Base-by-base conservation (phyloP, 2,797 vertebrate genomes). In the Pipistrellus kuhlii region DNA sequence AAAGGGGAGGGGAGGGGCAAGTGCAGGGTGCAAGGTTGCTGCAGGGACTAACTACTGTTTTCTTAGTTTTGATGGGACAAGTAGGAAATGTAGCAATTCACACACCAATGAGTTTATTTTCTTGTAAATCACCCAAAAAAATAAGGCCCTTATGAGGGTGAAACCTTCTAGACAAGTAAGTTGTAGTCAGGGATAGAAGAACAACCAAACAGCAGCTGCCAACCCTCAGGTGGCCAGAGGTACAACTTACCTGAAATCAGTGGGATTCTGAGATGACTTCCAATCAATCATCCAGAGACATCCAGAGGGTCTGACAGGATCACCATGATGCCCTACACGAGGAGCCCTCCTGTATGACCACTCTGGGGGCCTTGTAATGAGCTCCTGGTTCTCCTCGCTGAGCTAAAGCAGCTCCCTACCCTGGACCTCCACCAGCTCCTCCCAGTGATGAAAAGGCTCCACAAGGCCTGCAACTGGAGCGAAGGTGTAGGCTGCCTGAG, bases 1-100 rank as follows among this genome's bases (percentile, higher is more conserved):
- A n/a, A n/a, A n/a, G n/a, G n/a, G n/a, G n/a, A n/a, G 10, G 44
- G 0, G 8, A 38, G 72, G 9, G 25, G 0, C 2, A 81, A 51
- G 32, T n/a, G n/a, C n/a, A 8, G 3, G 17, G 15, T 57, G 5
- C 30, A 15, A 23, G 12, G 2, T 2, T 64, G 30, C 20, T 38
- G 5, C 7, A 48, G 27, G 41, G 48, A 86, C 18, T 46, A 25
- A 83, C 18, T 46, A 25, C 44, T 64, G 7, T 14, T 71, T 72
- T 48, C 15, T 53, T 89, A 35, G 44, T 69, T 57, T 69, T 64
- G 2, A 23, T 62, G 62, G 8, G 7, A 78, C 13, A 78, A n/a
- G 8, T 10, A 18, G 10, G 2, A 38, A 32, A 41, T 71, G 4
- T 4, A 80, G 23, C 15, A 88, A 25, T 71, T 8, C 18, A 55